phyloP scores from a whole-genome alignment of 2,113 vertebrate species.

The Dolichotis patagonum region DNA sequence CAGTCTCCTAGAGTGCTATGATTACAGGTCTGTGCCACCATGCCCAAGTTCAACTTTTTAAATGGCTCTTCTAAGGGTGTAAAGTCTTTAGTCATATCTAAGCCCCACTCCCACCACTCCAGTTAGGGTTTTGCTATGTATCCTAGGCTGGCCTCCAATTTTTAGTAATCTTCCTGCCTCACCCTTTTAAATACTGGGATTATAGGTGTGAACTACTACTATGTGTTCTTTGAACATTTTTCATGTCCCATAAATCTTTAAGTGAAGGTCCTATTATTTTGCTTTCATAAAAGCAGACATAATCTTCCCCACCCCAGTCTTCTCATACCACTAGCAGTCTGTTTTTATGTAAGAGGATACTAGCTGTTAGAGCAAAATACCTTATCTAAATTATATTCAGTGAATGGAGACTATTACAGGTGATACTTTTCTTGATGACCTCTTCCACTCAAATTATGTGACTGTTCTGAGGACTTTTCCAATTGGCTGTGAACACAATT shows the following conservation, averaged over 20 bases:
- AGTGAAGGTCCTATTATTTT: constrained; percentile 15
- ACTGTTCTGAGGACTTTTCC: constrained; percentile 50
- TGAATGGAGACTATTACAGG: constrained; percentile 11
- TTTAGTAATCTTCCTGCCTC: not conserved
- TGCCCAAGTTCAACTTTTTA: not conserved
- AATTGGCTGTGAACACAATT: constrained; percentile 67
- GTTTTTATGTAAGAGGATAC: constrained; percentile 6
- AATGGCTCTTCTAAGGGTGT: constrained; percentile 23
- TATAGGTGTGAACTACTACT: not conserved
- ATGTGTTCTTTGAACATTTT: constrained; percentile 37
- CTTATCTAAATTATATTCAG: constrained; percentile 5
- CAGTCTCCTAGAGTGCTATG: not conserved
- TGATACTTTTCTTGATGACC: not conserved
- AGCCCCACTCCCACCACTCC: not conserved
- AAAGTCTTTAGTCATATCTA: not conserved
- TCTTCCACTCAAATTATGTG: constrained; percentile 56
- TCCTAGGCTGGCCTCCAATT: not conserved
- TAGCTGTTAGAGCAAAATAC: constrained; percentile 38
- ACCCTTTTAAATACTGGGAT: not conserved
- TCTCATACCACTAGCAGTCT: constrained; percentile 35
- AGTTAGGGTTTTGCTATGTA: not conserved
- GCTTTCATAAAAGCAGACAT: constrained; percentile 60
- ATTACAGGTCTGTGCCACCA: not conserved
- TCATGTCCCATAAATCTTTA: constrained; percentile 31
- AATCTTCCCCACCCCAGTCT: not conserved